Base-by-base conservation (phyloP, 2,113 vertebrate species). In the Balaenoptera acutorostrata region DNA sequence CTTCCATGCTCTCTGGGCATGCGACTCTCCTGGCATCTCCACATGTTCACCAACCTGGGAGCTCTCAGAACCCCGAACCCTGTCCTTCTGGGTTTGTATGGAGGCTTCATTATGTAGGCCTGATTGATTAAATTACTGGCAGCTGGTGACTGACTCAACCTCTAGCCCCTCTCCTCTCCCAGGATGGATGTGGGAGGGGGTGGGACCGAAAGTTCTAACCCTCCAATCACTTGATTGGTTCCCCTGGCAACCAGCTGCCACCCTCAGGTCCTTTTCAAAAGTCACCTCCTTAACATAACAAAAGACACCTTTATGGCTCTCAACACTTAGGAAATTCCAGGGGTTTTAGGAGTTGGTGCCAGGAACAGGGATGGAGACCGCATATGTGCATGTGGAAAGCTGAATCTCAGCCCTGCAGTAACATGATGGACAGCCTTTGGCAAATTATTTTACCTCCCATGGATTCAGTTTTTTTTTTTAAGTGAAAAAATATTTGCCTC, bases 261-360 rank as follows among this genome's bases (percentile, higher is more conserved):
- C 33, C 52, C 49, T 80, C n/a, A 57, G 77, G n/a, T 81, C 12
- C 77, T 80, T 57, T 57, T n/a, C 49, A 57, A 9, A 80, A 36
- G 77, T 57, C 21, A 36, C 21, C 49, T 80, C 23, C 18, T 80
- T 80, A 80, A 57, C 52, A 36, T 36, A 80, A 57, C 77, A 81
- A 57, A 81, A 81, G 77, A 81, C 77, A 80, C n/a, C 77, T 57
- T 81, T n/a, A n/a, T 27, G 77, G 52, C 77, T 81, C 52, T 57
- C 52, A 9, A 14, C 52, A 17, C n/a, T 25, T 5, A 81, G 52
- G 52, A 81, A 81, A 81, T 57, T 39, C 52, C 77, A 17, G 4
- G 7, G 21, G 49, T 78, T 77, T 33, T 77, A 77, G 44, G 49
- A 80, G n/a, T 80, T 13, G 2, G 52, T 80, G 77, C 52, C 52